phyloP scores from a whole-genome alignment of 2,113 vertebrate species.

The Nansenia antarctica region DNA sequence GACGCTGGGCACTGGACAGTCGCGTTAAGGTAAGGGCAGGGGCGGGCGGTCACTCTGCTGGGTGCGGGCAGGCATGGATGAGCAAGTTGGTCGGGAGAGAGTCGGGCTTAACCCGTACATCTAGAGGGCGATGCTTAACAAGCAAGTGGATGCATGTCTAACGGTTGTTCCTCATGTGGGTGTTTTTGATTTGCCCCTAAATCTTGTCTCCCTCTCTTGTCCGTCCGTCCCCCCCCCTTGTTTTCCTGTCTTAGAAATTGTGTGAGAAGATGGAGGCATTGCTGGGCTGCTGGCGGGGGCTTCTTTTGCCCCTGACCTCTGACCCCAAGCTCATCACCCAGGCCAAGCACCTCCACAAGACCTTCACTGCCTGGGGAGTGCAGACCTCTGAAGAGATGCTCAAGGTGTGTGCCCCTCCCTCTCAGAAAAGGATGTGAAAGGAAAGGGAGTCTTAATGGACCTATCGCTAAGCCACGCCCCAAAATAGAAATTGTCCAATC shows the following conservation, averaged over 20 bases:
- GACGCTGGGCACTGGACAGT: slow-evolving; percentile 77
- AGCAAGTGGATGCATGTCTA: not conserved
- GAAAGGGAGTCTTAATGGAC: too few relatives aligned
- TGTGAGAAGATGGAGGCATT: slow-evolving; percentile 78
- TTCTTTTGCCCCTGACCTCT: slow-evolving; percentile 73
- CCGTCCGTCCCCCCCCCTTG: not conserved
- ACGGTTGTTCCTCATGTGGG: not conserved
- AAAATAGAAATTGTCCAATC: too few relatives aligned
- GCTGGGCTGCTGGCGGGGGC: slow-evolving; percentile 83
- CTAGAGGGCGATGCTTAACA: not conserved
- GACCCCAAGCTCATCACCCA: slow-evolving; percentile 63
- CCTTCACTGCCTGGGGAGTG: slow-evolving; percentile 70
- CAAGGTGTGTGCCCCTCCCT: slow-evolving; percentile 69
- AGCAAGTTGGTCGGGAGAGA: too few relatives aligned
- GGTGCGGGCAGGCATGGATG: too few relatives aligned
- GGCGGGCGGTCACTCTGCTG: too few relatives aligned
- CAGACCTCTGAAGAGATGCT: slow-evolving; percentile 70
- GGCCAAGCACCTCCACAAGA: slow-evolving; percentile 50
- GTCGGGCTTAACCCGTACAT: too few relatives aligned
- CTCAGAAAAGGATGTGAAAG: too few relatives aligned
- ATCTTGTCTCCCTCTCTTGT: not conserved
- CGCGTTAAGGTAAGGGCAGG: slow-evolving; percentile 81
- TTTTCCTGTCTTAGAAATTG: slow-evolving; percentile 74
- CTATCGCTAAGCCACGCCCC: too few relatives aligned
- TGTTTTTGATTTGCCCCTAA: not conserved